Percentiles rank a stretch among this genome's conserved stretches.
Conservation (phyloP, 2,797 vertebrate genomes). For the Zenarchopterus dispar region DNA sequence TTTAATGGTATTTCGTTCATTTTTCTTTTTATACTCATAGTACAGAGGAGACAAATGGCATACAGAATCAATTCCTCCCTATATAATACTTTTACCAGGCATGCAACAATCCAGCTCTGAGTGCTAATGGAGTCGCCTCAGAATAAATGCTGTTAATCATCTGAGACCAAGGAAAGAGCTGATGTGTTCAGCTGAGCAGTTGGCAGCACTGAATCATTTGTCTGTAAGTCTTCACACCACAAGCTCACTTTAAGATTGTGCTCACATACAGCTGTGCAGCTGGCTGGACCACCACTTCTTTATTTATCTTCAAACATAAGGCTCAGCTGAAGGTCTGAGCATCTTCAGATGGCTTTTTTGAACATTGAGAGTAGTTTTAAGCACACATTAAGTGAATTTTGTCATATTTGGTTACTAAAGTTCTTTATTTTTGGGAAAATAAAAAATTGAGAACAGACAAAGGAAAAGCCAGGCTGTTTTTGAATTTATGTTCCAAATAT, state of each 20-base stretch:
- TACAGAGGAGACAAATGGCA: slow-evolving; percentile 41
- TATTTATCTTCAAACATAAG: slow-evolving; percentile 20
- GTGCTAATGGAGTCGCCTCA: slow-evolving; percentile 46
- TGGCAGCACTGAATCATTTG: slow-evolving; percentile 62
- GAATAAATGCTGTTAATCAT: slow-evolving; percentile 46
- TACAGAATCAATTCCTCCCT: slow-evolving; percentile 22
- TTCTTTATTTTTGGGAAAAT: too few relatives aligned
- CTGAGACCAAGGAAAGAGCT: slow-evolving; percentile 40
- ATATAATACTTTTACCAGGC: slow-evolving; percentile 35
- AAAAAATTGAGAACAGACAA: too few relatives aligned
- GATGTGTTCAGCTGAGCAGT: slow-evolving; percentile 55
- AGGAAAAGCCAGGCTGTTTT: neutral
- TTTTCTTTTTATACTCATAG: slow-evolving; percentile 8
- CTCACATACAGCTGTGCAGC: slow-evolving; percentile 1
- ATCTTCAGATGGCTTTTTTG: neutral
- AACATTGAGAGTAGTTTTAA: neutral
- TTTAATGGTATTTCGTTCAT: neutral
- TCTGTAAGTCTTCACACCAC: slow-evolving; percentile 44
- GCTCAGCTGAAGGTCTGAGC: neutral
- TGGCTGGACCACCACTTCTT: slow-evolving; percentile 15
- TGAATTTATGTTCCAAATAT: neutral
- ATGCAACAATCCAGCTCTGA: slow-evolving; percentile 36
- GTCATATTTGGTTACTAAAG: too few relatives aligned
- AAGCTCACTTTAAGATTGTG: slow-evolving; percentile 38
- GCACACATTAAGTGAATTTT: neutral